These are phyloP conservation scores for Morpho helenor DNA, from an alignment of 2,888 invertebrate genomes.

Conservation along the genomic window DNA sequence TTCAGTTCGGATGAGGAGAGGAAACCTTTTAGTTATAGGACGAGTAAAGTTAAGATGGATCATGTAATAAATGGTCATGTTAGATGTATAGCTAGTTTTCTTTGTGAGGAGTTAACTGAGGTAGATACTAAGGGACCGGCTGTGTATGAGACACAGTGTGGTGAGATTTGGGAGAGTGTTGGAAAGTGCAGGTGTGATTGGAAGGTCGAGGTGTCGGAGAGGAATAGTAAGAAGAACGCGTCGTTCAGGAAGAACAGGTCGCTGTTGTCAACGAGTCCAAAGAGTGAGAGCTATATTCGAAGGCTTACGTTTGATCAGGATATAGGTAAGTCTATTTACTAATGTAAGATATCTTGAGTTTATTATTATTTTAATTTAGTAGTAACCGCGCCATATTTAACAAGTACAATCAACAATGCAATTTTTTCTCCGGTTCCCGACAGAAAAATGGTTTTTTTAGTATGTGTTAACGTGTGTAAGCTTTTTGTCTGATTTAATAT, in stretches of 20 bases:
- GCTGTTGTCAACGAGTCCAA: slow-evolving; percentile 66
- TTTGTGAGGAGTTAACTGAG: slow-evolving; percentile 62
- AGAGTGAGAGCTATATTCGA: slow-evolving; percentile 56
- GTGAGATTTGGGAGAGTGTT: slow-evolving; percentile 77
- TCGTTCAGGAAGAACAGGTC: slow-evolving; percentile 76
- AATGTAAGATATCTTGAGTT: neutral
- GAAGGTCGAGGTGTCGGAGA: slow-evolving; percentile 73
- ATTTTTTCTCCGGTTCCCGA: too few relatives aligned
- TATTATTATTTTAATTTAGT: too few relatives aligned
- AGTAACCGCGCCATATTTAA: too few relatives aligned
- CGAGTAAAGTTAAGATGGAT: slow-evolving; percentile 48
- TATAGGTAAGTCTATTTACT: slow-evolving; percentile 49
- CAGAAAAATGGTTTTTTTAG: too few relatives aligned
- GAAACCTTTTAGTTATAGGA: slow-evolving; percentile 44
- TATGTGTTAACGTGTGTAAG: too few relatives aligned
- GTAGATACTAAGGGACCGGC: slow-evolving; percentile 64
- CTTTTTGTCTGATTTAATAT: too few relatives aligned
- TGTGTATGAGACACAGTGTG: slow-evolving; percentile 78
- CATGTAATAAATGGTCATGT: slow-evolving; percentile 60
- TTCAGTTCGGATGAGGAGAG: slow-evolving; percentile 80
- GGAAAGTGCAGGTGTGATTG: slow-evolving; percentile 82
- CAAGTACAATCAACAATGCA: too few relatives aligned
- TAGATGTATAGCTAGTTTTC: slow-evolving; percentile 63
- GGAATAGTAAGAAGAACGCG: slow-evolving; percentile 72
- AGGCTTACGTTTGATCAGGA: slow-evolving; percentile 71